A percentile compares a stretch with the other conserved stretches of the same genome.
These are phyloP conservation scores for Brenthis ino DNA, from an alignment of 2,888 invertebrate genomes.

Conservation along the genomic window DNA sequence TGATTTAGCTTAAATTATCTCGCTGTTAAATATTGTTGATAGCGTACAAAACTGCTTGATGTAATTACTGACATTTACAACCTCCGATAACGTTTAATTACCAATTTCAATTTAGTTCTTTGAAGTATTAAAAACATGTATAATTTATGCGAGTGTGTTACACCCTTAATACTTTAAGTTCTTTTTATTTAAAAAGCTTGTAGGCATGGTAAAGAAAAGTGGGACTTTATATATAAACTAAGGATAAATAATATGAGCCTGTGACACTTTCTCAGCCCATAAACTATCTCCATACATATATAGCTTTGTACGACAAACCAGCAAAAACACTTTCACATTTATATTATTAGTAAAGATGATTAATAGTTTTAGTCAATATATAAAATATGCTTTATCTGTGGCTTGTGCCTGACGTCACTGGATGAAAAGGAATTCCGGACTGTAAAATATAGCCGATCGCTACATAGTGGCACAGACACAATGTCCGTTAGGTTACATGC, in stretches of 20 bases:
- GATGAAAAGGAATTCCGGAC: slow-evolving; percentile 44
- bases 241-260: no score
- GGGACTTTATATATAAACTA: no score
- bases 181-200: no score
- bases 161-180: not conserved
- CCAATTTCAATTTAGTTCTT: slow-evolving; percentile 34
- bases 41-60: slow-evolving; percentile 48
- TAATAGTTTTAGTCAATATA: slow-evolving; percentile 29
- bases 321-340: no score
- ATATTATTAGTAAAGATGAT: slow-evolving; percentile 18
- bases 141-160: slow-evolving; percentile 21
- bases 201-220: no score
- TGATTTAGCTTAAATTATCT: slow-evolving; percentile 27
- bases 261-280: no score
- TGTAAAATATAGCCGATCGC: slow-evolving; percentile 40
- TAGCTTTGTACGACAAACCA: no score
- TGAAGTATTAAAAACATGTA: slow-evolving; percentile 18
- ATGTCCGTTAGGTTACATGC: slow-evolving; percentile 21
- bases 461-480: slow-evolving; percentile 35
- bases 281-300: no score
- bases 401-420: slow-evolving; percentile 41
- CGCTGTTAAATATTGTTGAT: slow-evolving; percentile 27
- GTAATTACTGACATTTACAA: slow-evolving; percentile 62
- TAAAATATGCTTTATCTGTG: slow-evolving; percentile 40
- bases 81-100: slow-evolving; percentile 64